Evolutionary conservation across 2,113 vertebrate genomes (phyloP).

Genomic region (Pheucticus melanocephalus): DNA sequence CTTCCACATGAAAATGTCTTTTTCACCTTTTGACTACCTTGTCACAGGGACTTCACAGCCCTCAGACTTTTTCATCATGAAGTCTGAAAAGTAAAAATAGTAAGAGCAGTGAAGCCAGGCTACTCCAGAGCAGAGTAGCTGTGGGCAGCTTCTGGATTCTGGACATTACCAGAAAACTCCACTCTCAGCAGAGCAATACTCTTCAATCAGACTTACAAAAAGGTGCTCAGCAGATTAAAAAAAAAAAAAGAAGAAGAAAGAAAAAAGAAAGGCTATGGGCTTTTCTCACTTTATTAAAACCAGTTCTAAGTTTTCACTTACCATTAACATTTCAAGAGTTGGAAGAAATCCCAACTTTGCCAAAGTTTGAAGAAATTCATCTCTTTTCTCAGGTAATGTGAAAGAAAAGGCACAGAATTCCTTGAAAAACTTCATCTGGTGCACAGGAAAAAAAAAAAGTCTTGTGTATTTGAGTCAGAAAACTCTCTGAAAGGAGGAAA

Average conservation of each 20-base stretch:
- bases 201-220: neutral
- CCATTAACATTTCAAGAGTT: constrained; percentile 94
- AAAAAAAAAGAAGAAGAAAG: neutral
- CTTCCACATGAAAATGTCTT: neutral
- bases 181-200: neutral
- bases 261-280: too few species aligned
- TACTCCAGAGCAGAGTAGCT: neutral
- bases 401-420: constrained; percentile 97
- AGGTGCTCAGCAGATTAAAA: neutral
- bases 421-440: constrained; percentile 94
- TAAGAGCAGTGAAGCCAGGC: neutral
- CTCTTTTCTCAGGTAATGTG: constrained; percentile 87
- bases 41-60: neutral
- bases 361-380: constrained; percentile 92
- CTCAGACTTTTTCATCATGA: neutral
- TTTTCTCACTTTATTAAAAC: neutral
- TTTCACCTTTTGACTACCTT: neutral
- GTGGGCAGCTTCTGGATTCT: neutral
- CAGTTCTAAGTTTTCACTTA: constrained; percentile 56
- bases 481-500: neutral
- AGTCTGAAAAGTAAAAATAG: neutral
- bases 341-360: constrained; percentile 91
- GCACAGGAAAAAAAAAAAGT: neutral
- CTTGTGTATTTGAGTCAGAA: neutral
- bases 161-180: neutral